phyloP scores from a whole-genome alignment of 2,797 vertebrate genomes.

The Pseudochaenichthys georgianus region DNA sequence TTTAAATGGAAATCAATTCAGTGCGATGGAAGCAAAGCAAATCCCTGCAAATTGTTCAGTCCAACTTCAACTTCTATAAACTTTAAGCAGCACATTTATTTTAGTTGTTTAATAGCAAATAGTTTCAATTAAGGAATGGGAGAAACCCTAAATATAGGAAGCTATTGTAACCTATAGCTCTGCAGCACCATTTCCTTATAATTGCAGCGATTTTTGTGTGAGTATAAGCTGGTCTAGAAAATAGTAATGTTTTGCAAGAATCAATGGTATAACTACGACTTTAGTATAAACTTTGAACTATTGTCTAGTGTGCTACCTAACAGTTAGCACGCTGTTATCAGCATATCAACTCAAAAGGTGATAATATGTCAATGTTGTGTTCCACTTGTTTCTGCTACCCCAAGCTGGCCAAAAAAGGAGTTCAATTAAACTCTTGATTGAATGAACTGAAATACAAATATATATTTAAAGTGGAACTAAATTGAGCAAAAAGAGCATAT shows the following conservation, averaged over 20 bases:
- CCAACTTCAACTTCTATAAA: not conserved
- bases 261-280: not conserved
- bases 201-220: not conserved
- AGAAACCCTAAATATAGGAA: not conserved
- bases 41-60: not conserved
- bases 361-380: not conserved
- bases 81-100: not conserved
- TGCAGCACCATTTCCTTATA: not conserved
- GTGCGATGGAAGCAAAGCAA: not conserved
- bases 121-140: not conserved
- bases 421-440: no score
- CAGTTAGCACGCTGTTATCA: not conserved
- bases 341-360: no score
- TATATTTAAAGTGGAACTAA: not conserved
- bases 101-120: not conserved
- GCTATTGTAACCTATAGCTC: not conserved
- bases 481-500: not conserved
- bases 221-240: not conserved
- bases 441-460: no score
- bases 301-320: not conserved
- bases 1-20: not conserved
- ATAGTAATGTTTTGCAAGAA: not conserved
- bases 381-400: not conserved
- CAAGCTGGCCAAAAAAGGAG: not conserved
- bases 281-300: not conserved